Conservation (phyloP, 2,113 vertebrate species). For the Pampusana beccarii region DNA sequence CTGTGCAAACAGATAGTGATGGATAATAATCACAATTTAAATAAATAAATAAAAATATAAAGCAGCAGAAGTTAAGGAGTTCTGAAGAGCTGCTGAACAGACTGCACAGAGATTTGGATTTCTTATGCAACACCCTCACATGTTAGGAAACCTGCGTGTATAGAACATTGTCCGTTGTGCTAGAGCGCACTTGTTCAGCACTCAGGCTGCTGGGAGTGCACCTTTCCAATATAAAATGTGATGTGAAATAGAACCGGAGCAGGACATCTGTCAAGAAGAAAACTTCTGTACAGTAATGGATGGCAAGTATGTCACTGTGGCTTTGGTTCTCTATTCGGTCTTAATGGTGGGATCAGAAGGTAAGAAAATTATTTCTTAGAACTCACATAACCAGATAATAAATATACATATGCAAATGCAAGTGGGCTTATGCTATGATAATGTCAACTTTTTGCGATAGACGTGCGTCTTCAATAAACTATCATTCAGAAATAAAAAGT, state of each 20-base stretch:
- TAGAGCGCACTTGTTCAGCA: not conserved
- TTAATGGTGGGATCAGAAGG: constrained; percentile 71
- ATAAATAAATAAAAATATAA: not conserved
- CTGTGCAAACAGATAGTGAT: not conserved
- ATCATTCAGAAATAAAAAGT: not conserved
- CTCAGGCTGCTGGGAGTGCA: not conserved
- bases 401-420: not conserved
- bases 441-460: not conserved
- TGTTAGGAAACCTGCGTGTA: not conserved
- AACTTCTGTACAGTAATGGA: not conserved
- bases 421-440: not conserved
- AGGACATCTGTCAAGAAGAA: not conserved
- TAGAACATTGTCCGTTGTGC: not conserved
- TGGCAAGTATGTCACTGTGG: not conserved
- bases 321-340: constrained; percentile 57
- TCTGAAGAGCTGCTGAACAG: not conserved
- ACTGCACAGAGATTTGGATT: not conserved
- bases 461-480: not conserved
- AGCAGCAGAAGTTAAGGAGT: not conserved
- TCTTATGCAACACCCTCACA: not conserved
- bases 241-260: not conserved
- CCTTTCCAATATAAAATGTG: not conserved
- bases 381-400: not conserved
- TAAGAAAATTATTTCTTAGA: constrained; percentile 45
- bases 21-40: not conserved